A percentile compares a stretch with the other conserved stretches of the same genome.
Evolutionary conservation across 1,140 invertebrate genomes (phyloP).

Genomic region (Venustaconcha ellipsiformis): DNA sequence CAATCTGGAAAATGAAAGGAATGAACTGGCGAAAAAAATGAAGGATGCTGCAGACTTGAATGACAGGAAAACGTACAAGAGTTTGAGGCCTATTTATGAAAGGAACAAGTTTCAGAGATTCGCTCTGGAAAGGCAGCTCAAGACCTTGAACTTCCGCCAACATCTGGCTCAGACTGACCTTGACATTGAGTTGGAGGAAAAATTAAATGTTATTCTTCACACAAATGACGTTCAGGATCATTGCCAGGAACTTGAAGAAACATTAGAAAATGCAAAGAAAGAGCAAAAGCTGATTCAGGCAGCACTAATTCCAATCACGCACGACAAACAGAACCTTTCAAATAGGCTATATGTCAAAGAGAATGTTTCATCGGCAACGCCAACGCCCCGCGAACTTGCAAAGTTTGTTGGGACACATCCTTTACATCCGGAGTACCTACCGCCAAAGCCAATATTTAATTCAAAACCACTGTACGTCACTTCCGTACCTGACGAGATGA

Average conservation of each 20-base stretch:
- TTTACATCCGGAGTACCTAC: no score
- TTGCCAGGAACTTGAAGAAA: slow-evolving; percentile 55
- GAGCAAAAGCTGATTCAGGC: slow-evolving; percentile 49
- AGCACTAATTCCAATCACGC: slow-evolving; percentile 53
- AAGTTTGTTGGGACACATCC: no score
- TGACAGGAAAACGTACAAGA: slow-evolving; percentile 38
- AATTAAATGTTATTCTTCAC: slow-evolving; percentile 52
- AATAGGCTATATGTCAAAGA: slow-evolving; percentile 35
- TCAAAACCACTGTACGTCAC: no score
- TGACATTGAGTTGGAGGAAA: slow-evolving; percentile 49
- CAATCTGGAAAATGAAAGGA: slow-evolving; percentile 43
- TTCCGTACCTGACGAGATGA: no score
- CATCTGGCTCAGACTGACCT: slow-evolving; percentile 47
- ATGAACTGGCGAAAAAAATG: slow-evolving; percentile 36
- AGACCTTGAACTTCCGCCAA: slow-evolving; percentile 45
- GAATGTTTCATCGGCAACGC: not conserved
- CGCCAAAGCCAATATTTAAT: no score
- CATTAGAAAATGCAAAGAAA: slow-evolving; percentile 42
- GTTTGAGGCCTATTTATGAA: slow-evolving; percentile 47
- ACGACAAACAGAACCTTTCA: slow-evolving; percentile 43
- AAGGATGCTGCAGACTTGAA: slow-evolving; percentile 30
- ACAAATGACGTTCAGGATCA: slow-evolving; percentile 61
- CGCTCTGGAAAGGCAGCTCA: slow-evolving; percentile 49
- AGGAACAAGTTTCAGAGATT: slow-evolving; percentile 54
- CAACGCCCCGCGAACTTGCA: no score